These are phyloP conservation scores for Panagrolaimus sp. DNA, from an alignment of 1,140 invertebrate genomes.

Conservation along the genomic window DNA sequence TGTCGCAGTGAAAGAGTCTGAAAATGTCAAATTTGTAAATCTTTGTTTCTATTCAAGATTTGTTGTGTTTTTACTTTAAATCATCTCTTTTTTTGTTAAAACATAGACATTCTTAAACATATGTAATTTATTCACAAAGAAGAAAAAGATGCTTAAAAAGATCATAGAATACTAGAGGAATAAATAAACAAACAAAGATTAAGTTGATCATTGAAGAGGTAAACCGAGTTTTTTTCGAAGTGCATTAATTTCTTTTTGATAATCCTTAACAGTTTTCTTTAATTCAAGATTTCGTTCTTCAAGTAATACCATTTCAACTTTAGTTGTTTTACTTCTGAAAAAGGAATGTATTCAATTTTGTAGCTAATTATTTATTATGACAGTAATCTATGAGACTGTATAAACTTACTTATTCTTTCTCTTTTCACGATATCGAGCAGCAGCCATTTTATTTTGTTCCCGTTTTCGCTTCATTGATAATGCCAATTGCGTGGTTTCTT, in stretches of 20 bases:
- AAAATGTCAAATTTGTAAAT: no score
- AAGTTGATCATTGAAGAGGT: not conserved
- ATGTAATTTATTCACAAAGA: no score
- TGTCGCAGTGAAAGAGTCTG: no score
- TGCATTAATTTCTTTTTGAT: not conserved
- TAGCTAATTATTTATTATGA: not conserved
- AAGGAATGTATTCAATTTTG: not conserved
- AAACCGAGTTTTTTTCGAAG: not conserved
- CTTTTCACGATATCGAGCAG: not conserved
- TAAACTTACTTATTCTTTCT: slow-evolving; percentile 6
- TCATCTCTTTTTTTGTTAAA: no score
- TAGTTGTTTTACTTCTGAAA: not conserved
- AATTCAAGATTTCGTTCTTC: not conserved
- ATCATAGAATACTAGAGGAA: no score
- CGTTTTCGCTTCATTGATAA: slow-evolving; percentile 13
- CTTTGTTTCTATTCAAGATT: no score
- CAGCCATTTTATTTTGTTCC: slow-evolving; percentile 11
- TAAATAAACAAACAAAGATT: no score
- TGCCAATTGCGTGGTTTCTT: slow-evolving; percentile 2
- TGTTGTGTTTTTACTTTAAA: no score
- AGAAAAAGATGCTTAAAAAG: no score
- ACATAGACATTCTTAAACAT: no score
- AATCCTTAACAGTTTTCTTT: not conserved
- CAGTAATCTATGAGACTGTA: no score
- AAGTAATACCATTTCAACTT: not conserved